A percentile compares a stretch with the other conserved stretches of the same genome.
Conservation (phyloP, 1,140 invertebrate species). For the Aphis craccivora region DNA sequence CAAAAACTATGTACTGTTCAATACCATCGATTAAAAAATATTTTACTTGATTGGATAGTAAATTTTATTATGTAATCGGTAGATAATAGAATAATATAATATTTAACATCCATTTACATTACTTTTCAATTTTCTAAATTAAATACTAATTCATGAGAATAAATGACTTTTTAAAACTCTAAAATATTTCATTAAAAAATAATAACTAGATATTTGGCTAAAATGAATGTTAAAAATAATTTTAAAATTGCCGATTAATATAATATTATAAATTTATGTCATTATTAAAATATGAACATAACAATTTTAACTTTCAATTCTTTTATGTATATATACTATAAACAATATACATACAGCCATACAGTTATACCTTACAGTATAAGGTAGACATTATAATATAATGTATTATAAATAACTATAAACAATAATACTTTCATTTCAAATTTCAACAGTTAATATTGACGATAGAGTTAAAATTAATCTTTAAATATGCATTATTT, state of each 20-base stretch:
- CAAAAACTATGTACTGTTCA: neutral
- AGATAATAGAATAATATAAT: neutral
- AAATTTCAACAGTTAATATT: neutral
- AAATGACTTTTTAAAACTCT: neutral
- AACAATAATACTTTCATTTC: constrained; percentile 48
- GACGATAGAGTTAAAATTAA: neutral
- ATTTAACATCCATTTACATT: neutral
- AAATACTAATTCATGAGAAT: neutral
- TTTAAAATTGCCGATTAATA: neutral
- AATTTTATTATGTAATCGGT: neutral
- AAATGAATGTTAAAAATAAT: neutral
- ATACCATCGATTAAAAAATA: neutral
- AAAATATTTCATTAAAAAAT: neutral
- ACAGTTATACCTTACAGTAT: neutral
- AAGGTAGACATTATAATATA: neutral
- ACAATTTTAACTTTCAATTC: neutral
- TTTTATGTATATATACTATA: neutral
- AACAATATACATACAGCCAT: neutral
- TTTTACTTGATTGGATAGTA: too few relatives aligned
- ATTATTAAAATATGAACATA: neutral
- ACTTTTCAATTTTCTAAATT: neutral
- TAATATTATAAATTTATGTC: too few relatives aligned
- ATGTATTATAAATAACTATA: constrained; percentile 14
- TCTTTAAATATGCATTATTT: neutral
- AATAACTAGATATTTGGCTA: neutral